These are phyloP conservation scores for Campopleginae sp. DNA, from an alignment of 2,888 invertebrate genomes.

Conservation along the genomic window DNA sequence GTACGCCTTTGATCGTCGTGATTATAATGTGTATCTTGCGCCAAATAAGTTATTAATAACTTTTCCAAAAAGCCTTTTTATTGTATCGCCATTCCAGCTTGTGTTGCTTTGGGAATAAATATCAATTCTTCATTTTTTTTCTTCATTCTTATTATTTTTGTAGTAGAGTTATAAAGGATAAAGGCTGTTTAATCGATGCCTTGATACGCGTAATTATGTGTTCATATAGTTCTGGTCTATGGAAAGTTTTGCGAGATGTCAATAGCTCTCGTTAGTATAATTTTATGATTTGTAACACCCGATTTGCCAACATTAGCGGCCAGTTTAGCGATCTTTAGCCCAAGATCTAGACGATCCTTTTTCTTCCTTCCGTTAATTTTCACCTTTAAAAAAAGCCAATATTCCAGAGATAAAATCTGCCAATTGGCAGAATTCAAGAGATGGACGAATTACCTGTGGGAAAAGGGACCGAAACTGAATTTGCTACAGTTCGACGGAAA, in stretches of 20 bases:
- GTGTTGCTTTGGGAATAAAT: slow-evolving; percentile 61
- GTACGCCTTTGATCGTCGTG: slow-evolving; percentile 23
- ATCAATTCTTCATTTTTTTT: slow-evolving; percentile 58
- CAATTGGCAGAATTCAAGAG: slow-evolving; percentile 23
- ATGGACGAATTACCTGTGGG: slow-evolving; percentile 23
- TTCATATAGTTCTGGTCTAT: slow-evolving; percentile 64
- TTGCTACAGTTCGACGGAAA: slow-evolving; percentile 13
- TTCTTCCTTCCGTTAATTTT: neutral
- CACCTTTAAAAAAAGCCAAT: slow-evolving; percentile 27
- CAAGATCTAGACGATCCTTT: slow-evolving; percentile 31
- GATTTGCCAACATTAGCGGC: slow-evolving; percentile 31
- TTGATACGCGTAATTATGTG: slow-evolving; percentile 57
- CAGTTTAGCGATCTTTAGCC: slow-evolving; percentile 8
- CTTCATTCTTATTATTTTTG: slow-evolving; percentile 8
- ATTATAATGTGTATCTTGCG: slow-evolving; percentile 56
- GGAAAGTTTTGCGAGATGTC: slow-evolving; percentile 63
- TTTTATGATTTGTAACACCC: slow-evolving; percentile 42
- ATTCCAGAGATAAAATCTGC: slow-evolving; percentile 6
- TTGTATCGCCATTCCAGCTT: slow-evolving; percentile 59
- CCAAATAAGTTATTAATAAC: slow-evolving; percentile 31
- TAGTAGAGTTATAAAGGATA: slow-evolving; percentile 60
- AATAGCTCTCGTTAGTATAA: slow-evolving; percentile 49
- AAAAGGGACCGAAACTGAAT: slow-evolving; percentile 31
- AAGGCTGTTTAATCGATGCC: slow-evolving; percentile 57
- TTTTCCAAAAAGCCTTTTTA: slow-evolving; percentile 47